Percentiles rank a stretch among this genome's conserved stretches.
phyloP scores from a whole-genome alignment of 2,113 vertebrate species.

The Recurvirostra avosetta region DNA sequence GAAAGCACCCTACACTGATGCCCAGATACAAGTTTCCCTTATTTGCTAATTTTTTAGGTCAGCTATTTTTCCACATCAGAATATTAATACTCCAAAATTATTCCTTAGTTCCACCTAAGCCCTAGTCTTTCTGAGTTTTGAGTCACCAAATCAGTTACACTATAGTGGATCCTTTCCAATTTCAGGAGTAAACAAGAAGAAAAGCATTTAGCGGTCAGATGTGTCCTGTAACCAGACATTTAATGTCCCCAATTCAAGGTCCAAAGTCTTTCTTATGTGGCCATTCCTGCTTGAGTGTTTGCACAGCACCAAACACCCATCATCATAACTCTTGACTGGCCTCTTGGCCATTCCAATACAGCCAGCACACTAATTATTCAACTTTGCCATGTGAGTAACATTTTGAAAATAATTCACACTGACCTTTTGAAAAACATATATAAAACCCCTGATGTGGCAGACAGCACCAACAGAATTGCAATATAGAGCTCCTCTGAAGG shows the following conservation, averaged over 20 bases:
- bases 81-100: not conserved
- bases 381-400: not conserved
- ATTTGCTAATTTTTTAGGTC: not conserved
- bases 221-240: not conserved
- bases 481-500: not conserved
- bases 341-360: not conserved
- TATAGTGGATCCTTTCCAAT: not conserved
- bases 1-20: not conserved
- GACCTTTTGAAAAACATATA: not conserved
- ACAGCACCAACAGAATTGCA: not conserved
- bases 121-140: not conserved
- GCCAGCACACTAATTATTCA: not conserved
- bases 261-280: not conserved
- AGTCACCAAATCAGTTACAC: not conserved
- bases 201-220: not conserved
- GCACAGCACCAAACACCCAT: not conserved
- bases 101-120: not conserved
- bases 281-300: not conserved
- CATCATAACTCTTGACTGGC: not conserved
- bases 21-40: not conserved
- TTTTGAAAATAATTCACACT: not conserved
- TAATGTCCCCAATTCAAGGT: not conserved
- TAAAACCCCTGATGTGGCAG: not conserved
- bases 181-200: not conserved
- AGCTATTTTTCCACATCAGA: not conserved